Base-by-base conservation (phyloP, 2,797 vertebrate species). In the Basileuterus tristriatus region DNA sequence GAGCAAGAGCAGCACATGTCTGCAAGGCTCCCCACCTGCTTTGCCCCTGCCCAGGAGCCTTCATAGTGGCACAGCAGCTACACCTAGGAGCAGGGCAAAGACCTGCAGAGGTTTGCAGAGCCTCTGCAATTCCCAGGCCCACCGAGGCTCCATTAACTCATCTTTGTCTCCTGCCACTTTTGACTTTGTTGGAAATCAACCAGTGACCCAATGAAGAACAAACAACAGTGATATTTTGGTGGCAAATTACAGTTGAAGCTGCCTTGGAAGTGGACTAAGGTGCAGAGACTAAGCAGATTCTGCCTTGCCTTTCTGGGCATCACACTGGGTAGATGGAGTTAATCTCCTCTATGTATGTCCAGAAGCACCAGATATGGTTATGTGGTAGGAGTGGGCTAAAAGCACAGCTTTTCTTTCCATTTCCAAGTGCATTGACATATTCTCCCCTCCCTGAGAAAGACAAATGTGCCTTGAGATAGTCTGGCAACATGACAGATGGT, bases 401-500 rank as follows among this genome's bases (percentile, higher is more conserved):
- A 89, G 46, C 52, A 60, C 24, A 53, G 67, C 56, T 94, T 94
- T 93, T 79, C 60, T 67, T 90, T 76, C 52, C 56, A 53, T 88
- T 94, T 94, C 63, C 77, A 30, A 60, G 52, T 58, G 23, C 62
- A 72, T 5, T 72, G 79, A 90, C 65, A 60, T 63, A 72, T 44
- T 60, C 67, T 82, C 53, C 36, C 27, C 67, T 90, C n/a, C 58
- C 29, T 1, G 3, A 79, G 80, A 90, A 90, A 93, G 85, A 77
- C 41, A 90, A 94, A 94, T 91, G 43, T 84, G 60, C 86, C 80
- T 88, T 86, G 80, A 94, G 77, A 91, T 93, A 87, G 56, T 95
- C 43, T 94, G 91, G 95, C 95, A 96, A 93, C 63, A 68, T 76
- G 93, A 96, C 91, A 94, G 93, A 90, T 80, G 85, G 85, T 89